Conservation (phyloP, 2,888 invertebrate genomes). For the Eugnorisma glareosa region DNA sequence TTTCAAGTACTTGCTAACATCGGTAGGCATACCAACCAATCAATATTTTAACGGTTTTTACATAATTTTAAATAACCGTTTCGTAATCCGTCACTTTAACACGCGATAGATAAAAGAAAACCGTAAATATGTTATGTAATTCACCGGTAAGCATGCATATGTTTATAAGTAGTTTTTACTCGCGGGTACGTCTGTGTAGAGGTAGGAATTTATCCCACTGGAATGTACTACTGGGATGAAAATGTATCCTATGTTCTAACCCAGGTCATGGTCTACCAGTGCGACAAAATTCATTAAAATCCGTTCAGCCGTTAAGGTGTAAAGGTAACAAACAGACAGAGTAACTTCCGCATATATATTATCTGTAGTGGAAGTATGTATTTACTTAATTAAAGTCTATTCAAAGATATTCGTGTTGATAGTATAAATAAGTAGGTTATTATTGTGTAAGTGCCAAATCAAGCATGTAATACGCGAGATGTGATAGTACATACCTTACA, state of each 20-base stretch:
- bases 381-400: conserved; percentile 54
- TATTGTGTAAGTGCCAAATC: conserved; percentile 47
- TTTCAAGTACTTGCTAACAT: not conserved
- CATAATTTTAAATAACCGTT: conserved; percentile 57
- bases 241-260: not conserved
- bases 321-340: not conserved
- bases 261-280: too few relatives aligned
- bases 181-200: not conserved
- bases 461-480: conserved; percentile 25
- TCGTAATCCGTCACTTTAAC: conserved; percentile 48
- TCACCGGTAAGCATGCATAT: conserved; percentile 31
- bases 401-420: conserved; percentile 40
- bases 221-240: not conserved
- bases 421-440: conserved; percentile 41
- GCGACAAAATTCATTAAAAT: not conserved
- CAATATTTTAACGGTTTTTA: conserved; percentile 47
- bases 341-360: not conserved
- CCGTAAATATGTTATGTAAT: conserved; percentile 50
- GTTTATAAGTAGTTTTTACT: not conserved
- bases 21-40: not conserved
- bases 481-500: conserved; percentile 25
- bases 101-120: conserved; percentile 53
- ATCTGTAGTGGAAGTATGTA: not conserved
- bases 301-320: not conserved
- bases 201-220: not conserved